Percentiles rank a stretch among this genome's conserved stretches.
Conservation (phyloP, 2,113 vertebrate species). For the Toxotes chatareus region DNA sequence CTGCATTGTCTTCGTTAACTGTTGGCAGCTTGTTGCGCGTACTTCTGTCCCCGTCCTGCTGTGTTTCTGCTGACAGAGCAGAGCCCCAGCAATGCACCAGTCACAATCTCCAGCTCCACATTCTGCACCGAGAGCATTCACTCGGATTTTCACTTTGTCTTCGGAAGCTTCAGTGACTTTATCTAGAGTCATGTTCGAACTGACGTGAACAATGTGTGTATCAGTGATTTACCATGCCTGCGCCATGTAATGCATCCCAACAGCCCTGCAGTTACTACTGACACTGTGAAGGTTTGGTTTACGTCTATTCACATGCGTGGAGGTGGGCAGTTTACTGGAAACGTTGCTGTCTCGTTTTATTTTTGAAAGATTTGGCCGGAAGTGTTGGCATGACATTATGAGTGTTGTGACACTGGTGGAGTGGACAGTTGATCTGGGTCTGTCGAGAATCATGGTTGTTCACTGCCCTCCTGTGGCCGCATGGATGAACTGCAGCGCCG, state of each 20-base stretch:
- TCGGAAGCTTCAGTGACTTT: background rate
- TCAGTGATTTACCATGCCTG: background rate
- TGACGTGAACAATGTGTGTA: background rate
- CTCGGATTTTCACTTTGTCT: too few species aligned
- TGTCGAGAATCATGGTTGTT: background rate
- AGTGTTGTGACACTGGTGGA: background rate
- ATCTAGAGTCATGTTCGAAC: background rate
- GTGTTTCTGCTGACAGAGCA: slow-evolving; percentile 49
- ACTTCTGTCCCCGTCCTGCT: slow-evolving; percentile 16
- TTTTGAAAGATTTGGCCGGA: background rate
- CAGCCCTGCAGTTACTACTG: background rate
- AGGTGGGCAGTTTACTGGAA: background rate
- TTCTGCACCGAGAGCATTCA: background rate
- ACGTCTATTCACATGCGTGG: too few species aligned
- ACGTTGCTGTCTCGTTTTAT: background rate
- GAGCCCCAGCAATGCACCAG: slow-evolving; percentile 43
- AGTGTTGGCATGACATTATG: background rate
- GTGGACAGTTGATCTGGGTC: too few species aligned
- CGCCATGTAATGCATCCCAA: background rate
- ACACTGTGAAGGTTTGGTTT: background rate
- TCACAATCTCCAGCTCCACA: too few species aligned
- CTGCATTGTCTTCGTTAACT: accelerated
- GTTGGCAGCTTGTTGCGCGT: background rate
- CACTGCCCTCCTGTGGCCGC: slow-evolving; percentile 19
- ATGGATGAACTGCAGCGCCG: background rate